Evolutionary conservation across 2,797 vertebrate species (phyloP).

Genomic region (Brotula barbata): DNA sequence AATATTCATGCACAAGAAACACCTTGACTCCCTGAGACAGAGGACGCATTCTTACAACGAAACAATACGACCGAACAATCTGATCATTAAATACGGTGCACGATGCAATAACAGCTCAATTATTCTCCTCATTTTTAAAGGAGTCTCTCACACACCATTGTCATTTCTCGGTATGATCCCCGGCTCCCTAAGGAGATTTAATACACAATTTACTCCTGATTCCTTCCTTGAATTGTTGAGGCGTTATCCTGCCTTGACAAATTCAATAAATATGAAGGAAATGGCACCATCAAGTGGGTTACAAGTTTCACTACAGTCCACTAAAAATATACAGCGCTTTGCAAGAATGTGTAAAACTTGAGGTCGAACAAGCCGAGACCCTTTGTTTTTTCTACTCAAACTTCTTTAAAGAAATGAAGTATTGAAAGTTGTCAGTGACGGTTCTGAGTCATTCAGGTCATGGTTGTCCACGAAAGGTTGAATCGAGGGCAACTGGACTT

Average conservation of each 20-base stretch:
- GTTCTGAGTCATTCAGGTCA: no score
- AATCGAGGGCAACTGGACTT: no score
- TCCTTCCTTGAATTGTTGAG: background rate
- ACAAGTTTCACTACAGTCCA: background rate
- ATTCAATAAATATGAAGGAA: background rate
- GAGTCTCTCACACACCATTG: conserved; percentile 11
- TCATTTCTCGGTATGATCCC: conserved; percentile 30
- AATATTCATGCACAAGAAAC: conserved; percentile 6
- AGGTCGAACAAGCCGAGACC: no score
- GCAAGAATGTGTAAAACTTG: no score
- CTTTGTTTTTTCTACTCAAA: no score
- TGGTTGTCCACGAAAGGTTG: no score
- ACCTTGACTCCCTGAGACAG: background rate
- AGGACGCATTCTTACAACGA: background rate
- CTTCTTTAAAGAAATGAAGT: no score
- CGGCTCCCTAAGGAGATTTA: background rate
- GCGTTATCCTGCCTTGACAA: no score
- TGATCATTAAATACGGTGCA: background rate
- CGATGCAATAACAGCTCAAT: conserved; percentile 3
- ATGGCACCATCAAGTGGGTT: conserved; percentile 46
- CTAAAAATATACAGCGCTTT: background rate
- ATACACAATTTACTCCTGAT: background rate
- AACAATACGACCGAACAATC: conserved; percentile 22
- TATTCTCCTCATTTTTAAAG: conserved; percentile 18
- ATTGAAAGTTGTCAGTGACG: no score